Base-by-base conservation (phyloP, 2,797 vertebrate species). In the Ctenochaetus hawaiiensis region DNA sequence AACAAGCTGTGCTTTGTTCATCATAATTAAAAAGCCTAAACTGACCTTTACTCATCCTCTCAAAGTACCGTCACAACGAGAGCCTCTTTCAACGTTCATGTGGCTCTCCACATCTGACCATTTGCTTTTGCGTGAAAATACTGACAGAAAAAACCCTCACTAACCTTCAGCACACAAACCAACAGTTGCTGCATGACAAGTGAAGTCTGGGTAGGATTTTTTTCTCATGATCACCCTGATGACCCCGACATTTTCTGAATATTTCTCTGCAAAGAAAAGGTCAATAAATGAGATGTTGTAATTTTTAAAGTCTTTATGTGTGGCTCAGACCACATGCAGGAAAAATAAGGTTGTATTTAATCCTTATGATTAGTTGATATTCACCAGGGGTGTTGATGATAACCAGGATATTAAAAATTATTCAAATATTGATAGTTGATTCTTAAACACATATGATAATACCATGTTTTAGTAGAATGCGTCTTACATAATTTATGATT, bases 11-110 rank as follows among this genome's bases (percentile, higher is more conserved):
- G 81, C 83, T 86, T 87, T 89, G 90, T 92, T 91, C 83, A 87
- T 89, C 71, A 72, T 92, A 94, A 93, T 95, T 95, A 93, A 90
- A 87, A 83, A 73, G 82, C 77, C 87, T 92, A 94, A 84, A 68
- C 54, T 90, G 91, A 93, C 92, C 90, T 85, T 77, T 67, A 39
- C 34, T 12, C 53, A 13, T 47, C 87, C 65, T 85, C 74, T 4
- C 1, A 62, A 77, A 82, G 81, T 65, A 81, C 48, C 49, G 59
- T 90, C 71, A 85, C 62, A 82, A 64, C 43, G 20, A 75, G 54
- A 52, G 22, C 59, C 51, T 74, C 67, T 75, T 84, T 91, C 76
- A 87, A 76, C 71, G 84, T 88, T 83, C 80, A 77, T 30, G 30
- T 22, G 49, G 52, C 54, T 63, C 66, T 70, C 76, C 63, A 60